Base-by-base conservation (phyloP, 2,888 invertebrate genomes). In the Phyto melanocephala region DNA sequence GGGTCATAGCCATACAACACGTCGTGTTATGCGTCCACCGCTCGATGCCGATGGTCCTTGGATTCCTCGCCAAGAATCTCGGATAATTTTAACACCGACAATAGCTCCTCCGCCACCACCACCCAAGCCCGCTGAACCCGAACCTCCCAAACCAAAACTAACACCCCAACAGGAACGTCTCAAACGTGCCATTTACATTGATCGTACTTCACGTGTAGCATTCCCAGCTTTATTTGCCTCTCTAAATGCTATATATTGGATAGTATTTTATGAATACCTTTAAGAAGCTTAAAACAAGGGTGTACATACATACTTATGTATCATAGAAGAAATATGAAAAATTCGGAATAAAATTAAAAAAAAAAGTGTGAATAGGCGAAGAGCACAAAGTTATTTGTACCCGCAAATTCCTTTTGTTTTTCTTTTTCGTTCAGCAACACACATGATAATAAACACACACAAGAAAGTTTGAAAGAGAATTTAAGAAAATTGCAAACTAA, bases 171-270 rank as follows among this genome's bases (percentile, higher is more conserved):
- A 94, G 88, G 92, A 92, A 86, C 93, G 93, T 22, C 92, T 94
- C 74, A 93, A 93, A 86, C 92, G 94, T 42, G 95, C 95, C 45
- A 93, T 95, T 81, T 94, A 94, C 88, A 94, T 95, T 80, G 95
- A 95, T 89, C 92, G 94, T 72, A 93, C 94, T 85, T 95, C 95
- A 3, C 92, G 95, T 52, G 92, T 95, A 67, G 93, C 94, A 87
- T 95, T 95, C 88, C 95, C 95, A 1, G 92, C 94, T 63, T 92
- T 95, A 56, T 95, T 95, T 87, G 92, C 94, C 76, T 90, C 94
- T 76, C 92, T 95, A 58, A 95, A 95, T 89, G 92, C 92, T 83
- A 93, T 94, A 84, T 95, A 95, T 88, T 95, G 95, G 95, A 93
- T 94, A 86, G 92, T 94, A 88, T 95, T 95, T 90, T 94, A 94